Base-by-base conservation (phyloP, 2,113 vertebrate species). In the Picathartes gymnocephalus region DNA sequence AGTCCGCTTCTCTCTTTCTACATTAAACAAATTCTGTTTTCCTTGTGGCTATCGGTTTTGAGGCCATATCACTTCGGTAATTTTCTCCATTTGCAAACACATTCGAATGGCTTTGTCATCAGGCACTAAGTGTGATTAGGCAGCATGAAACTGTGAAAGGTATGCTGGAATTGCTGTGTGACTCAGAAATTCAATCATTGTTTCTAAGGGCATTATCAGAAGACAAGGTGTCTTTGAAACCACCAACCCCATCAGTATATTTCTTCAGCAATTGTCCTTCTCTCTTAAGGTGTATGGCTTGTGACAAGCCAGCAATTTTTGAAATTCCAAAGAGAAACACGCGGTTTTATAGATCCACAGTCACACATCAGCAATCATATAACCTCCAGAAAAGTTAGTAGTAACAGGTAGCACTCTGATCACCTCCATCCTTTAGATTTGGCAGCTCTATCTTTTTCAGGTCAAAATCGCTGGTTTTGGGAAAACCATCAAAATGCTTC, bases 361-460 rank as follows among this genome's bases (percentile, higher is more conserved):
- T 3, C 51, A 37, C 13, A 44, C 0, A 2, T 30, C 45, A 72
- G 20, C 31, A 56, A 39, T 14, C 71, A 56, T 22, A 51, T 12
- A 81, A 44, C 4, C 35, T 37, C 65, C 2, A 2, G 14, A 61
- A 85, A 65, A 89, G 73, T 6, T 3, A 86, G 37, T 4, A 89
- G 33, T 18, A 76, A 6, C 12, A 48, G 4, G 18, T 22, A 20
- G 7, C 19, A 39, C 15, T 64, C 21, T 27, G n/a, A 90, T 97
- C 90, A 99, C 98, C 98, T 98, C 98, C 98, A 98, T 99, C 90
- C 89, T 98, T 98, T 37, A 98, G 96, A 39, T 97, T 93, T 50
- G 98, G 98, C 10, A 99, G 97, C 51, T 98, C 97, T 77, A 97
- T 97, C 9, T 96, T 94, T 95, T 97, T 98, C 37, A 99, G 76